Evolutionary conservation across 2,888 invertebrate genomes (phyloP).

Genomic region (Stenolophus ochropezus): DNA sequence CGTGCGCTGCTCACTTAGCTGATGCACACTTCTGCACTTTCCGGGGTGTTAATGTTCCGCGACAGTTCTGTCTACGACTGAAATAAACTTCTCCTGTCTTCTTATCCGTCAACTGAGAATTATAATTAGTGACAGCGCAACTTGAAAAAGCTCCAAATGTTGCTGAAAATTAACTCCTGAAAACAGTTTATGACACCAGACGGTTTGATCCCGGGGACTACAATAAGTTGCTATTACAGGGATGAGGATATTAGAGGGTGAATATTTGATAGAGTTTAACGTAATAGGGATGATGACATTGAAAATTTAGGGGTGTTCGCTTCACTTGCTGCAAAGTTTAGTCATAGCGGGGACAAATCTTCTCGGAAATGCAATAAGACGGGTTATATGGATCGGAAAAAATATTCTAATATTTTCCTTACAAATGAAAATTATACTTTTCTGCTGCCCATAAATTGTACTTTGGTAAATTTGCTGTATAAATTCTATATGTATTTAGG

Average conservation of each 20-base stretch:
- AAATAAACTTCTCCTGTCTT: constrained; percentile 38
- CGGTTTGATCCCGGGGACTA: neutral
- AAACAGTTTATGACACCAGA: neutral
- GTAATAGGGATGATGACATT: neutral
- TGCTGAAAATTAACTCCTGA: constrained; percentile 34
- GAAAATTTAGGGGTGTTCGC: neutral
- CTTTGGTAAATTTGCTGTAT: too few species aligned
- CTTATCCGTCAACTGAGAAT: constrained; percentile 34
- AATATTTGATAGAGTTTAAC: constrained; percentile 16
- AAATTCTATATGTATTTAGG: too few species aligned
- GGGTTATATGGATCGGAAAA: neutral
- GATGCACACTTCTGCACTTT: constrained; percentile 36
- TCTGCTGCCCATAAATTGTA: too few species aligned
- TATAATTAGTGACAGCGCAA: constrained; percentile 36
- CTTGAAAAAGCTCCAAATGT: constrained; percentile 6
- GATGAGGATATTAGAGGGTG: constrained; percentile 9
- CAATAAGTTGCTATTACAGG: constrained; percentile 22
- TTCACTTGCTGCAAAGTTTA: neutral
- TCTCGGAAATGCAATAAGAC: neutral
- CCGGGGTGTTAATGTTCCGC: constrained; percentile 12
- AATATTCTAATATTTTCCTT: too few species aligned
- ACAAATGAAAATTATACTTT: too few species aligned
- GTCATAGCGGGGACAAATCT: neutral
- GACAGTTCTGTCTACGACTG: constrained; percentile 24
- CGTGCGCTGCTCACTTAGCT: neutral